Conservation (phyloP, 1,140 invertebrate species). For the Berghia stephanieae region DNA sequence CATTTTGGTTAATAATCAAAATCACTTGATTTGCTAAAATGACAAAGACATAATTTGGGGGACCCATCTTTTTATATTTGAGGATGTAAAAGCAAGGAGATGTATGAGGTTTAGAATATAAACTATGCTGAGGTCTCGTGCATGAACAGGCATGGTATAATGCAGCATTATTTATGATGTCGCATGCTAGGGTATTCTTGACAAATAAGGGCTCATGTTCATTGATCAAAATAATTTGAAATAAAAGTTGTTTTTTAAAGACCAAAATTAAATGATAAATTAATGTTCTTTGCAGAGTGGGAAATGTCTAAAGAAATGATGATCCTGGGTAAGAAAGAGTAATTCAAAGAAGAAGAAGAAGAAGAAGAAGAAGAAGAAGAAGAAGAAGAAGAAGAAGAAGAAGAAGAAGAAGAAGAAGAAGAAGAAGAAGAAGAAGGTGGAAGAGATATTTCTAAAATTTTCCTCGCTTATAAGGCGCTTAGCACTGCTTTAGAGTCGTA, state of each 20-base stretch:
- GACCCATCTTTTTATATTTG: no score
- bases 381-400: not conserved
- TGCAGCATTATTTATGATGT: not conserved
- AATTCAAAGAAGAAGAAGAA: not conserved
- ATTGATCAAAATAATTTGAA: no score
- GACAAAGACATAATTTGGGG: no score
- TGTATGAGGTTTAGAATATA: no score
- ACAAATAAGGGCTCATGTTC: no score
- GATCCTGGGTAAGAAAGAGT: not conserved
- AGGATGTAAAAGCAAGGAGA: no score
- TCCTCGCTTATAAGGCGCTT: not conserved
- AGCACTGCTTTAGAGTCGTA: not conserved
- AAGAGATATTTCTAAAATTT: not conserved
- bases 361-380: not conserved
- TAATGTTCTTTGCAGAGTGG: not conserved
- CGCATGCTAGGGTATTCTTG: conserved; percentile 10
- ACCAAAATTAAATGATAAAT: no score
- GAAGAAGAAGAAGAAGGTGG: not conserved
- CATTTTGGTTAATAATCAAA: no score
- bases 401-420: not conserved
- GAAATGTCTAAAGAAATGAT: not conserved
- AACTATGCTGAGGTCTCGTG: no score
- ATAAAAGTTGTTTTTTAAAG: no score
- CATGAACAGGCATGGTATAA: not conserved
- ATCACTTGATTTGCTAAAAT: no score